Conservation (phyloP, 2,888 invertebrate genomes). For the Meloe dianella region DNA sequence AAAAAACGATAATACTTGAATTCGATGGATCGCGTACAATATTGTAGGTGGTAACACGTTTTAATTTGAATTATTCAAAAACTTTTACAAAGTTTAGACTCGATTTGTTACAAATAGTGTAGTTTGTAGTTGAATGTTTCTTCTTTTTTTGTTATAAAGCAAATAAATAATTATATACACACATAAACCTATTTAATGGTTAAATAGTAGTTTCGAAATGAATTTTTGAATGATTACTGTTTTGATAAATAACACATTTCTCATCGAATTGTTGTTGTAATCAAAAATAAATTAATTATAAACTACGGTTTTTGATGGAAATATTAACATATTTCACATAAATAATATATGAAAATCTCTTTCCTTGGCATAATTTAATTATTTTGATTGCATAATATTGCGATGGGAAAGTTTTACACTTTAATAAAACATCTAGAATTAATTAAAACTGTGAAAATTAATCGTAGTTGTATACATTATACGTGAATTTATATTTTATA, state of each 20-base stretch:
- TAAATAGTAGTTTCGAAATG: background rate
- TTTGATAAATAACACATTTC: background rate
- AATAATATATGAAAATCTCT: background rate
- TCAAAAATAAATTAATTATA: background rate
- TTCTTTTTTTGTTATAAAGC: too few relatives aligned
- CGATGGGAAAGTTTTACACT: constrained; percentile 5
- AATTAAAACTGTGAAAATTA: constrained; percentile 8
- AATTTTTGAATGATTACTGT: background rate
- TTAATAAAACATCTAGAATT: constrained; percentile 3
- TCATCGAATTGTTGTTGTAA: background rate
- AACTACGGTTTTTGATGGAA: background rate
- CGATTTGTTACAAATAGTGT: too few relatives aligned
- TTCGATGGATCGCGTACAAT: too few relatives aligned
- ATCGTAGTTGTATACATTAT: background rate
- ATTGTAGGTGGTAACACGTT: too few relatives aligned
- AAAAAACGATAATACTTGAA: too few relatives aligned
- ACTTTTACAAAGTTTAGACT: too few relatives aligned
- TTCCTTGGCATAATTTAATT: constrained; percentile 10
- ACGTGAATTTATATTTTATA: background rate
- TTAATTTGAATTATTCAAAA: too few relatives aligned
- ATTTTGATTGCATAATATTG: background rate
- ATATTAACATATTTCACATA: background rate
- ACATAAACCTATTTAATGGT: too few relatives aligned
- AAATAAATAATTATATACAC: too few relatives aligned
- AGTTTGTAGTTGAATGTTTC: too few relatives aligned